Evolutionary conservation across 1,140 invertebrate species (phyloP).

Genomic region (Drepana arcuata): DNA sequence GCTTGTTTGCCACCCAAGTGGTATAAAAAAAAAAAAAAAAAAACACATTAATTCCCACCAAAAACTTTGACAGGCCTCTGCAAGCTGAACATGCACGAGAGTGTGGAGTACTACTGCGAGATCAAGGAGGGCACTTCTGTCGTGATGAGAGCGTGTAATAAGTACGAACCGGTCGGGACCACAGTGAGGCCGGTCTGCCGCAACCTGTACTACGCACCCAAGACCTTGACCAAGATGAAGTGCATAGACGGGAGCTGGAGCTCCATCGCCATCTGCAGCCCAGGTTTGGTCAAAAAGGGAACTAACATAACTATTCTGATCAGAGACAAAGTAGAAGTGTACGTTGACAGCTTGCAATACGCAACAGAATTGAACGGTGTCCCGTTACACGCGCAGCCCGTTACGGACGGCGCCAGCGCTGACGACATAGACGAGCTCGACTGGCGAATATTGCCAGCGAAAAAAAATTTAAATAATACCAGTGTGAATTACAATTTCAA

Average conservation of each 20-base stretch:
- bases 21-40: too few species aligned
- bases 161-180: constrained; percentile 21
- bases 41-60: too few species aligned
- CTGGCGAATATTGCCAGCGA: constrained; percentile 9
- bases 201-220: constrained; percentile 22
- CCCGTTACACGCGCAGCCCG: too few species aligned
- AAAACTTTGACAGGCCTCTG: too few species aligned
- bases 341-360: too few species aligned
- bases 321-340: constrained; percentile 14
- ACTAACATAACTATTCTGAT: constrained; percentile 17
- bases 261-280: constrained; percentile 22
- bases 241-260: constrained; percentile 45
- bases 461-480: not conserved
- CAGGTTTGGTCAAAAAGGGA: constrained; percentile 18
- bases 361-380: too few species aligned
- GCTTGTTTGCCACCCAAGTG: too few species aligned
- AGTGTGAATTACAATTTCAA: constrained; percentile 10
- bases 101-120: constrained; percentile 23
- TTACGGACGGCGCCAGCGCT: not conserved
- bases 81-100: constrained; percentile 12
- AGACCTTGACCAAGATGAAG: constrained; percentile 19
- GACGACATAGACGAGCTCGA: constrained; percentile 15
- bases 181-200: constrained; percentile 18
- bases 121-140: constrained; percentile 7
- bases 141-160: constrained; percentile 15